Conservation (phyloP, 92 coral and sea anemone genomes). For the Ricordea florida region DNA sequence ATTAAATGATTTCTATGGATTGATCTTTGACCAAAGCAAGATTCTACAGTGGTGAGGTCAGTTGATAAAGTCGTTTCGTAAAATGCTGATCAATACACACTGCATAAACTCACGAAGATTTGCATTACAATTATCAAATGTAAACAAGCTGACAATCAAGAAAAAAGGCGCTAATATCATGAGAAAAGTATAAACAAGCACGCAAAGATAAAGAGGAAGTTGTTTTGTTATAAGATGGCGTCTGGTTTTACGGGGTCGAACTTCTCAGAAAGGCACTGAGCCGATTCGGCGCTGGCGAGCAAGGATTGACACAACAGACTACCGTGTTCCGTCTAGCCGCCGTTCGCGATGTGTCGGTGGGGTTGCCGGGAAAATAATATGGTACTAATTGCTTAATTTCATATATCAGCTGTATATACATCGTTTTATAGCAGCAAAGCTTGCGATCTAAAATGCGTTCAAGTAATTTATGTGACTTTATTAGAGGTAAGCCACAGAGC, state of each 20-base stretch:
- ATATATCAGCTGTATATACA: background rate
- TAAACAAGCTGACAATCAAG: conserved; percentile 4
- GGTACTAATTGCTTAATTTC: conserved; percentile 2
- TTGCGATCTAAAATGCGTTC: background rate
- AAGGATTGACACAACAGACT: background rate
- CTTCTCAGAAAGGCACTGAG: background rate
- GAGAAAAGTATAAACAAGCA: background rate
- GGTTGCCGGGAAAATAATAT: conserved; percentile 60
- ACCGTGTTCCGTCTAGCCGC: background rate
- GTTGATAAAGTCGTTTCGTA: no score
- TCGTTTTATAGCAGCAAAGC: background rate
- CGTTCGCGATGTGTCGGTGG: conserved; percentile 71
- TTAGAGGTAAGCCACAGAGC: no score
- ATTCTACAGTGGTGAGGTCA: no score
- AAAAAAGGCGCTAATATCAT: background rate
- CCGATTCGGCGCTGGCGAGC: background rate
- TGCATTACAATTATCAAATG: conserved; percentile 4
- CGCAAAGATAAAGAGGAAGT: background rate
- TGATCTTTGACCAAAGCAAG: no score
- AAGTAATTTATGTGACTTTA: no score
- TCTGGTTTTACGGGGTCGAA: background rate
- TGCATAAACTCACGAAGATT: background rate
- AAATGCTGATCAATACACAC: no score
- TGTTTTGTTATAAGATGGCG: background rate
- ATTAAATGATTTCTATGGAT: no score